Evolutionary conservation across 2,113 vertebrate genomes (phyloP), one percentile per base, ranked within the genome.

Genomic region (Cyprinodon brontotheroides): DNA sequence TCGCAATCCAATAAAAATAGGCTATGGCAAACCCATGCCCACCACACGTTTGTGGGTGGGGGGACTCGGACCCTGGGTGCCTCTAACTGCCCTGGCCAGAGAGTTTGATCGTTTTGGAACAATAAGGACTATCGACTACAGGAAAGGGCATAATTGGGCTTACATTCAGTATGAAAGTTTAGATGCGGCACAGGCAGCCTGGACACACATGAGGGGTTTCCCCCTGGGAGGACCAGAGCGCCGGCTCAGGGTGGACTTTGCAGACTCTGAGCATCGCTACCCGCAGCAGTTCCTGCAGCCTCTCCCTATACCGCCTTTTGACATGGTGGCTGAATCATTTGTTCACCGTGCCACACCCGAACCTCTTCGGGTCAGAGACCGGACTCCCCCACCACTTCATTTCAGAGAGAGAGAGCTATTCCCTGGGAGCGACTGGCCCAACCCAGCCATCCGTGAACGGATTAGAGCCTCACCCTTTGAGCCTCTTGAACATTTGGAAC

Each of bases 91-190:
- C 0, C 89, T 99, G 75, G 98, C 98, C 47, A 94, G 97, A 81
- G 98, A 99, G 81, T 99, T 99, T 92, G 98, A 99, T 88, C 96
- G 98, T 37, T 99, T 99, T 84, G 98, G 98, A 68, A 99, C 98
- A 80, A 99, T 99, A 70, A 95, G 98, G 85, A 98, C 96, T 53
- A 98, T 99, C 70, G 98, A 99, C 89, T 99, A 99, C 90, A 95
- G 97, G 75, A 99, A 99, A 81, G 98, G 98, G 0, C 98, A 99
- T 76, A 95, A 92, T 0, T 99, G 97, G 97, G 98, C 98, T 0
- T 99, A 99, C 53, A 98, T 99, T 87, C 98, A 99, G 90, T 99
- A 99, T 11, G 98, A 99, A 85, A 99, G 98, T 84, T 84, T 99
- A 92, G 98, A 99, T 2, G 98, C 98, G 4, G 97, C 98, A 3